These are phyloP conservation scores for Acromyrmex echinatior DNA, from an alignment of 1,140 invertebrate genomes.

Conservation along the genomic window DNA sequence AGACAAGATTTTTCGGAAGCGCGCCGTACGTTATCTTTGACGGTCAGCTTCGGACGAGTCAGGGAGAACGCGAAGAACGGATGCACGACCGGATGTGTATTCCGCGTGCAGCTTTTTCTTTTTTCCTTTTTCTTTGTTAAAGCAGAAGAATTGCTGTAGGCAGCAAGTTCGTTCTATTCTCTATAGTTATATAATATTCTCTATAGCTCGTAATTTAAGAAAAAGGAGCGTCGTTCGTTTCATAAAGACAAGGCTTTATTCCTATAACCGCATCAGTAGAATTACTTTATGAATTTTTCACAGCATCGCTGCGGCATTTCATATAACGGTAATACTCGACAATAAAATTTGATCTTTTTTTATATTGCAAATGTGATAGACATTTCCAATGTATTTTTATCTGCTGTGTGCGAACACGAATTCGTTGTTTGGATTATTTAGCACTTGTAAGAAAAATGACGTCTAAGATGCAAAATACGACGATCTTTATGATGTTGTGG, in stretches of 20 bases:
- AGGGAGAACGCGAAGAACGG: conserved; percentile 38
- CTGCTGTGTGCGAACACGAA: too few relatives aligned
- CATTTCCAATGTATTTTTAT: too few relatives aligned
- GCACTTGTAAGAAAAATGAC: too few relatives aligned
- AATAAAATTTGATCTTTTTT: too few relatives aligned
- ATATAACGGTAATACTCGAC: not conserved
- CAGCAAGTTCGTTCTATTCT: not conserved
- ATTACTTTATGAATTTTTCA: not conserved
- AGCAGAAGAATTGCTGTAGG: not conserved
- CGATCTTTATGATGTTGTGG: too few relatives aligned
- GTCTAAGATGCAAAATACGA: too few relatives aligned
- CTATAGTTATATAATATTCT: not conserved
- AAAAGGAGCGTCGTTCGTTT: not conserved
- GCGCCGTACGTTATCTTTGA: conserved; percentile 50
- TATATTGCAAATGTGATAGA: too few relatives aligned
- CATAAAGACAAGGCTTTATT: not conserved
- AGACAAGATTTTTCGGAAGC: conserved; percentile 74
- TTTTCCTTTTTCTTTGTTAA: not conserved
- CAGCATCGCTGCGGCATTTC: not conserved
- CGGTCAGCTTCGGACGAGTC: conserved; percentile 37
- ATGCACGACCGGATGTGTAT: conserved; percentile 56
- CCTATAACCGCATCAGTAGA: not conserved
- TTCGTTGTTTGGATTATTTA: too few relatives aligned
- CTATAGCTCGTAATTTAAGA: not conserved
- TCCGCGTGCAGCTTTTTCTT: not conserved